Evolutionary conservation across 2,888 invertebrate species (phyloP), one percentile per base, ranked within the genome.

Genomic region (Lithodes maja): DNA sequence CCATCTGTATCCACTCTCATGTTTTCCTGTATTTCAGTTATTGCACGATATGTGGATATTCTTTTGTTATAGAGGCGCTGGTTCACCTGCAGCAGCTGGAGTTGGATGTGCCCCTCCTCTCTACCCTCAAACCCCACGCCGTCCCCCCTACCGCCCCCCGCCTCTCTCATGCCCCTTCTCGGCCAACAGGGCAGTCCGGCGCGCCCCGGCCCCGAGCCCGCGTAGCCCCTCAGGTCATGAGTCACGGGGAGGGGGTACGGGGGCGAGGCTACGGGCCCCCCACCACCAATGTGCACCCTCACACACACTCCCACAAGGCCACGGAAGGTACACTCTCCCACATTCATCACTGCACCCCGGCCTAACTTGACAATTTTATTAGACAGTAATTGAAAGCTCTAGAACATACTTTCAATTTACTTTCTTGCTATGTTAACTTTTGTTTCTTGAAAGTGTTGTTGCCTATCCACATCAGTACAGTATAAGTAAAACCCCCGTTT

Each of bases 1-100:
- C 15, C 68, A 61, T 61, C 9, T 61, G 68, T 61, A 33, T 33
- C 33, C 33, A 33, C 33, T 33, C 33, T 33, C 33, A 33, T 33
- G 33, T 33, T 33, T 33, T 33, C 33, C 33, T 33, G 33, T 33
- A 33, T 33, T 33, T 33, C 33, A 33, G 33, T 33, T 33, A 33
- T 33, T 33, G 33, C 33, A 33, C 33, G 33, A 33, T 52, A 53
- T 52, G 54, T 79, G 54, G 55, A 61, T 68, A 69, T 85, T 81
- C 90, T 53, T 77, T 55, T 92, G 86, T 91, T 90, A 61, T 90
- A 90, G 90, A 90, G 50, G 85, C 91, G 86, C 89, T 92, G 88
- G 92, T 91, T 81, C 92, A 92, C 90, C 92, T 93, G 83, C 92
- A 92, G 86, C 92, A 92, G 85, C 92, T 92, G 91, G 92, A 92